Conservation (phyloP, 2,113 vertebrate genomes). For the Tragelaphus scriptus region DNA sequence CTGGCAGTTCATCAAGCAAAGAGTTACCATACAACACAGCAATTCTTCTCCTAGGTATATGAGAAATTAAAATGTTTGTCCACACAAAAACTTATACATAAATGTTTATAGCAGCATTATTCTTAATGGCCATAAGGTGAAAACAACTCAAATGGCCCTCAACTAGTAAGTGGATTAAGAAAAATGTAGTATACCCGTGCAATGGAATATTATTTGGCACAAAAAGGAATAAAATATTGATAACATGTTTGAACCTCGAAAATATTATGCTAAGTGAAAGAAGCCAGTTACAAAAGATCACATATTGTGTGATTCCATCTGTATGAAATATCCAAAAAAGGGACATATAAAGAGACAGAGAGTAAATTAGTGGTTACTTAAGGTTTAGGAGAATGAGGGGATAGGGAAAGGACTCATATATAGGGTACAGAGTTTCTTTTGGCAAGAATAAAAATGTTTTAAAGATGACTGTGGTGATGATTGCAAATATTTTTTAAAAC, state of each 20-base stretch:
- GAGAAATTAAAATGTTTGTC: neutral
- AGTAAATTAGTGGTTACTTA: neutral
- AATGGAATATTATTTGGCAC: neutral
- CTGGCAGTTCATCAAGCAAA: neutral
- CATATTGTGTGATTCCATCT: neutral
- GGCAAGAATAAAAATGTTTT: constrained; percentile 18
- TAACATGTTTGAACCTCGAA: neutral
- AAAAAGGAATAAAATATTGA: neutral
- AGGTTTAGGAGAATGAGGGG: neutral
- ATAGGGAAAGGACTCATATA: neutral
- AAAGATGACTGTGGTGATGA: neutral
- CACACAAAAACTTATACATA: neutral
- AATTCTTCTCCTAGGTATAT: neutral
- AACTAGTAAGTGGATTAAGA: neutral
- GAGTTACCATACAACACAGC: neutral
- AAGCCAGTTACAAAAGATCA: neutral
- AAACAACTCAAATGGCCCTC: neutral
- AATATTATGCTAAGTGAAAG: neutral
- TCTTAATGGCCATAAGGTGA: neutral
- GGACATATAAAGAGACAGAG: neutral
- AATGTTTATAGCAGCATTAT: neutral
- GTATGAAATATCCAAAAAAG: neutral
- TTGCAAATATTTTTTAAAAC: neutral
- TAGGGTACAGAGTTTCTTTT: neutral
- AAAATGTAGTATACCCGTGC: neutral